These are phyloP conservation scores for Eristalis intricaria DNA, from an alignment of 2,888 invertebrate genomes.

Conservation along the genomic window DNA sequence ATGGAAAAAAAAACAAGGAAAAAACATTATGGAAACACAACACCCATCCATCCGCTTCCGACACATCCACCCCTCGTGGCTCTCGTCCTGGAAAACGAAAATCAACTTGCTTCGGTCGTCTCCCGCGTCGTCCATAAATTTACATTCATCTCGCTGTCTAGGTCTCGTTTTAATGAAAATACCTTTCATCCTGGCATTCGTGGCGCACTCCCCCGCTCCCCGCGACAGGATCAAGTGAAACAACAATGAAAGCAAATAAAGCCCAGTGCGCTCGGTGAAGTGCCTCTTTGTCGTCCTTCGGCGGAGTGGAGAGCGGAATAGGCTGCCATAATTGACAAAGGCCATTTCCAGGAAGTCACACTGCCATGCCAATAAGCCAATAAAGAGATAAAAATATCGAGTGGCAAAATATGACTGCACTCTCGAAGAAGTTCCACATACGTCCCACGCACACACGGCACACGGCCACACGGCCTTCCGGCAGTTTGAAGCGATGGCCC, in stretches of 20 bases:
- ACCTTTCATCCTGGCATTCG: slow-evolving; percentile 3
- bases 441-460: slow-evolving; percentile 15
- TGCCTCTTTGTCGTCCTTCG: slow-evolving; percentile 3
- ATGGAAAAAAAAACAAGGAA: not conserved
- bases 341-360: slow-evolving; percentile 28
- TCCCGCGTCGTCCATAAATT: slow-evolving; percentile 32
- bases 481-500: slow-evolving; percentile 26
- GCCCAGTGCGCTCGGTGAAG: slow-evolving; percentile 17
- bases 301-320: not conserved
- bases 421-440: slow-evolving; percentile 31
- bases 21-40: not conserved
- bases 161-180: slow-evolving; percentile 42
- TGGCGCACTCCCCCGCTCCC: not conserved
- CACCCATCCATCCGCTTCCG: not conserved
- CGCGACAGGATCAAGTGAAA: slow-evolving; percentile 2
- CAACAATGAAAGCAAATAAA: slow-evolving; percentile 25
- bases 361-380: not conserved
- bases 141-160: not conserved
- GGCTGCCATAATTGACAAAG: not conserved
- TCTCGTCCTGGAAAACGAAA: not conserved
- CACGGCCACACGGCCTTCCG: slow-evolving; percentile 7
- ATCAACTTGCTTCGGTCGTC: slow-evolving; percentile 2
- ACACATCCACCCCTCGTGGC: not conserved
- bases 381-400: slow-evolving; percentile 3
- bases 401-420: not conserved